Conservation (phyloP, 2,888 invertebrate genomes). For the Abrostola triplasia region DNA sequence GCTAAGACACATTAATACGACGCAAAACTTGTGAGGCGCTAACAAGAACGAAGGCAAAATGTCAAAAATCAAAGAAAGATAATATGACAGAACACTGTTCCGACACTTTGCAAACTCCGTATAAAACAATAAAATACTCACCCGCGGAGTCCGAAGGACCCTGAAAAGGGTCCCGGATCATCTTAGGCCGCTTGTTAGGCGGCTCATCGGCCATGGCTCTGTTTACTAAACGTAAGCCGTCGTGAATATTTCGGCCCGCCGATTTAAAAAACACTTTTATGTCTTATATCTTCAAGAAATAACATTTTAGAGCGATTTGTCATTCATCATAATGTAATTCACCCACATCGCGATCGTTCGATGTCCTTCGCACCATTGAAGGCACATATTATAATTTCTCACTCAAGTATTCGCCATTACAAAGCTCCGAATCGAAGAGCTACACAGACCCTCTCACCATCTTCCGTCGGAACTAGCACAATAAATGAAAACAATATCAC, state of each 20-base stretch:
- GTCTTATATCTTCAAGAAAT: conserved; percentile 86
- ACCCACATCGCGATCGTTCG: conserved; percentile 91
- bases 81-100: conserved; percentile 82
- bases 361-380: conserved; percentile 92
- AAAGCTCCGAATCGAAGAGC: conserved; percentile 91
- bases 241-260: conserved; percentile 89
- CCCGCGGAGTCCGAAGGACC: conserved; percentile 94
- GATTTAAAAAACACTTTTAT: conserved; percentile 88
- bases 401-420: conserved; percentile 94
- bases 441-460: conserved; percentile 92
- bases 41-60: conserved; percentile 83
- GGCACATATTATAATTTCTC: conserved; percentile 92
- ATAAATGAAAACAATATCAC: conserved; percentile 91
- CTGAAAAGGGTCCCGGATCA: conserved; percentile 94
- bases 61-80: conserved; percentile 83
- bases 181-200: conserved; percentile 98
- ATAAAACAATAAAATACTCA: conserved; percentile 87
- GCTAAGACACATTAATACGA: conserved; percentile 80
- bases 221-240: conserved; percentile 91
- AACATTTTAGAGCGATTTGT: conserved; percentile 88
- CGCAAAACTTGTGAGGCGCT: conserved; percentile 86
- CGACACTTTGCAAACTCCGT: conserved; percentile 74
- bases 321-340: conserved; percentile 88
- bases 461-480: conserved; percentile 92
- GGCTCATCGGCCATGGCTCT: conserved; percentile 98